Evolutionary conservation across 2,113 vertebrate genomes (phyloP).

Genomic region (Microtus pennsylvanicus): DNA sequence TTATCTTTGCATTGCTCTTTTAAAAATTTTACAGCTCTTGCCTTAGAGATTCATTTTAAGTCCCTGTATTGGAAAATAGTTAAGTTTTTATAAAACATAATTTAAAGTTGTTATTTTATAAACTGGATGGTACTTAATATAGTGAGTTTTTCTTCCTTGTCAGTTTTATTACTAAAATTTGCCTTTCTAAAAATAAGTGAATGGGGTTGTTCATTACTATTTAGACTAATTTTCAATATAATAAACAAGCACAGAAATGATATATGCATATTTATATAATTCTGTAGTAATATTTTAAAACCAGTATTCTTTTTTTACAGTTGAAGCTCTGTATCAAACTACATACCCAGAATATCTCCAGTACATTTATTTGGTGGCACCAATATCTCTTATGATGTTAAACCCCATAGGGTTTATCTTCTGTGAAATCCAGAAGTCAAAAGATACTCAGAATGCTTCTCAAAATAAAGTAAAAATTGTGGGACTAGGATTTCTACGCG

Average conservation of each 20-base stretch:
- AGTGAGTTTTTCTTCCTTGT: conserved; percentile 1
- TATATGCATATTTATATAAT: conserved; percentile 57
- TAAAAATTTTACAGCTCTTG: conserved; percentile 16
- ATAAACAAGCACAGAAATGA: conserved; percentile 41
- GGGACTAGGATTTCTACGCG: conserved; percentile 92
- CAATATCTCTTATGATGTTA: conserved; percentile 96
- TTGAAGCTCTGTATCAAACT: conserved; percentile 96
- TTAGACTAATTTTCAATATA: conserved; percentile 56
- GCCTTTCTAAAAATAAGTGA: conserved; percentile 55
- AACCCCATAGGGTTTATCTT: conserved; percentile 97
- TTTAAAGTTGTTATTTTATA: conserved; percentile 30
- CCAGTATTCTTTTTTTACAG: conserved; percentile 87
- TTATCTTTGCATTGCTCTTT: conserved; percentile 57
- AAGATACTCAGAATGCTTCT: conserved; percentile 88
- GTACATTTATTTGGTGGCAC: conserved; percentile 98
- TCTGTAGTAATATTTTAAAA: conserved; percentile 71
- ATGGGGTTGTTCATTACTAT: neutral
- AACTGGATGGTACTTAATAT: conserved; percentile 35
- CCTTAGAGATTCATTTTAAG: conserved; percentile 9
- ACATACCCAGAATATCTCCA: conserved; percentile 97
- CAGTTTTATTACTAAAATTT: conserved; percentile 63
- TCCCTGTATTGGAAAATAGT: conserved; percentile 17
- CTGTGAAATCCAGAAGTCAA: conserved; percentile 98
- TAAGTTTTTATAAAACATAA: conserved; percentile 3
- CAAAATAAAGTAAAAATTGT: conserved; percentile 92